These are phyloP conservation scores for Acanthochromis polyacanthus DNA, from an alignment of 2,113 vertebrate genomes.

Conservation along the genomic window DNA sequence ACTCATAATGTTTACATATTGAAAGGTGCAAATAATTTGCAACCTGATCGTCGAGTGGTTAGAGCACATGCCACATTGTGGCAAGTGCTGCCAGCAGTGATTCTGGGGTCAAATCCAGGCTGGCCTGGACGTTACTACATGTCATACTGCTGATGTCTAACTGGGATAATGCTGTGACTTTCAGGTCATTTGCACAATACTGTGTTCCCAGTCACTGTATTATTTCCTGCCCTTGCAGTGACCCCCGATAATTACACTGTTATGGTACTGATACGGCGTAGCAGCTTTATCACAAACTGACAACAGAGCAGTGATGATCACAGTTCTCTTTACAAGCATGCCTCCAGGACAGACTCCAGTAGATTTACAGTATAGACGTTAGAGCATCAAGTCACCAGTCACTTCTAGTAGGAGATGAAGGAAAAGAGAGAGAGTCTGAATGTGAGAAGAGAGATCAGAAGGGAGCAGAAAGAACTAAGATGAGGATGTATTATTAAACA, in stretches of 20 bases:
- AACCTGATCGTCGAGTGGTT: no score
- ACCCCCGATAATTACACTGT: not conserved
- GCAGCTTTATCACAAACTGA: conserved; percentile 31
- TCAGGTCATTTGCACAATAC: conserved; percentile 4
- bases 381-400: conserved; percentile 30
- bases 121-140: no score
- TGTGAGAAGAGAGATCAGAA: conserved; percentile 20
- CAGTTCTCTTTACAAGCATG: conserved; percentile 35
- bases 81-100: no score
- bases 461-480: conserved; percentile 17
- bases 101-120: no score
- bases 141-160: not conserved
- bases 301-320: conserved; percentile 24
- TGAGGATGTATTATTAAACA: conserved; percentile 27
- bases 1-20: no score
- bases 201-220: conserved; percentile 5
- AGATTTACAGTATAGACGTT: conserved; percentile 29
- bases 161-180: not conserved
- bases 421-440: conserved; percentile 18
- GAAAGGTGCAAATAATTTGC: no score
- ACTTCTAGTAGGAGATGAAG: conserved; percentile 10
- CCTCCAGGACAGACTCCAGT: conserved; percentile 47
- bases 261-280: conserved; percentile 2
- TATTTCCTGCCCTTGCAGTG: conserved; percentile 4
- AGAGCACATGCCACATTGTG: no score